These are phyloP conservation scores for Megaustenia siamemsis DNA, from an alignment of 2,888 invertebrate species.

Conservation along the genomic window DNA sequence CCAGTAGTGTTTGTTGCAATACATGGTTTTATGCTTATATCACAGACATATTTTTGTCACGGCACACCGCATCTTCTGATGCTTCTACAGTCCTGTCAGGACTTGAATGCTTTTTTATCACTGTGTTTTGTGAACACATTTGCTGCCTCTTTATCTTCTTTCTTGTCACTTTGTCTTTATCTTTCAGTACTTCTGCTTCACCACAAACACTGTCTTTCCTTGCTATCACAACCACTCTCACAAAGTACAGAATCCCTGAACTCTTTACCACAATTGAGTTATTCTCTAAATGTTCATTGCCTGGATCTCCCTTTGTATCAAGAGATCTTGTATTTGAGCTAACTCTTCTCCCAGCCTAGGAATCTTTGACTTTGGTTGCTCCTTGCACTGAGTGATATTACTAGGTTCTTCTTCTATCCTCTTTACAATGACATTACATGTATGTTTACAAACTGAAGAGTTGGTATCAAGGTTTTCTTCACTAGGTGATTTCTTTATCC, in stretches of 20 bases:
- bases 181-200: conserved; percentile 14
- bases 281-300: conserved; percentile 11
- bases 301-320: not conserved
- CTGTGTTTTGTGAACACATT: conserved; percentile 29
- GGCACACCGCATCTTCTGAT: not conserved
- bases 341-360: conserved; percentile 44
- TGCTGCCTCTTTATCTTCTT: conserved; percentile 7
- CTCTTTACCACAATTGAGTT: not conserved
- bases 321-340: conserved; percentile 22
- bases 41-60: conserved; percentile 19
- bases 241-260: conserved; percentile 17
- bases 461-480: conserved; percentile 45
- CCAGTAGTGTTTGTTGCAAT: not conserved
- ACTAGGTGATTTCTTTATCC: conserved; percentile 36
- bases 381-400: conserved; percentile 12
- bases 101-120: conserved; percentile 1
- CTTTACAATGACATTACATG: conserved; percentile 51
- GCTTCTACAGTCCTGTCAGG: not conserved
- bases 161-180: not conserved
- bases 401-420: conserved; percentile 46
- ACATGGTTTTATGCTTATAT: not conserved
- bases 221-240: conserved; percentile 25
- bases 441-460: conserved; percentile 46
- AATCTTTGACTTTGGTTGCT: conserved; percentile 4
- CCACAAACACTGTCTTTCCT: not conserved